Percentiles rank a stretch among this genome's conserved stretches.
Evolutionary conservation across 2,797 vertebrate species (phyloP).

Genomic region (Spondyliosoma cantharus): DNA sequence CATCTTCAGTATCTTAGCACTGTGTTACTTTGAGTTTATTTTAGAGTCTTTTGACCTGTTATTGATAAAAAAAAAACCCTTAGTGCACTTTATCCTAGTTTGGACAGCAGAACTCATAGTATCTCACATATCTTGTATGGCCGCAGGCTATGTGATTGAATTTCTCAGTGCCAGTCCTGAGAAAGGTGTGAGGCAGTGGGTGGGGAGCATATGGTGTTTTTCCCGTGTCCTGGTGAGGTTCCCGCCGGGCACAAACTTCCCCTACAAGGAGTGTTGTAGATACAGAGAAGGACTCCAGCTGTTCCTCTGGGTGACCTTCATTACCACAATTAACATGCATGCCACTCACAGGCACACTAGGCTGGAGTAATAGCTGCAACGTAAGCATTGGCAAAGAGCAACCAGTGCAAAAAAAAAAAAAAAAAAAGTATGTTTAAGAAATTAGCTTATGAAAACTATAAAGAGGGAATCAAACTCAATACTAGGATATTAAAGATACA

Average conservation of each 20-base stretch:
- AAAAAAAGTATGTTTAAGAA: background rate
- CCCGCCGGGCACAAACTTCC: constrained; percentile 59
- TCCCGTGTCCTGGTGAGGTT: constrained; percentile 67
- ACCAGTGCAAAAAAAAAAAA: background rate
- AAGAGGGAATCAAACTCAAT: background rate
- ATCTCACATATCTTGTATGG: constrained; percentile 23
- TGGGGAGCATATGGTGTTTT: constrained; percentile 81
- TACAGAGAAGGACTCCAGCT: constrained; percentile 79
- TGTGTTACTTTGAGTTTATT: background rate
- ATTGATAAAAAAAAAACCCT: background rate
- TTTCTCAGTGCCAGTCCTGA: constrained; percentile 45
- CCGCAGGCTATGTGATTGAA: constrained; percentile 41
- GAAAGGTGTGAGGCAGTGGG: constrained; percentile 64
- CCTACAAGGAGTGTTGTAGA: constrained; percentile 77
- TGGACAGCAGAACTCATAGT: constrained; percentile 12
- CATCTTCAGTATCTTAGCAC: background rate
- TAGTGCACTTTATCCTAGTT: background rate
- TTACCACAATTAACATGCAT: constrained; percentile 83
- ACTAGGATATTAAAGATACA: background rate
- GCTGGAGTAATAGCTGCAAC: constrained; percentile 35
- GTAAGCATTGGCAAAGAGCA: constrained; percentile 11
- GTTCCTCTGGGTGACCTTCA: constrained; percentile 82
- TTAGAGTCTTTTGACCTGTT: background rate
- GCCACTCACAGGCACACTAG: constrained; percentile 74
- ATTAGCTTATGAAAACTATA: background rate